Evolutionary conservation across 2,113 vertebrate genomes (phyloP).

Genomic region (Orycteropus afer): DNA sequence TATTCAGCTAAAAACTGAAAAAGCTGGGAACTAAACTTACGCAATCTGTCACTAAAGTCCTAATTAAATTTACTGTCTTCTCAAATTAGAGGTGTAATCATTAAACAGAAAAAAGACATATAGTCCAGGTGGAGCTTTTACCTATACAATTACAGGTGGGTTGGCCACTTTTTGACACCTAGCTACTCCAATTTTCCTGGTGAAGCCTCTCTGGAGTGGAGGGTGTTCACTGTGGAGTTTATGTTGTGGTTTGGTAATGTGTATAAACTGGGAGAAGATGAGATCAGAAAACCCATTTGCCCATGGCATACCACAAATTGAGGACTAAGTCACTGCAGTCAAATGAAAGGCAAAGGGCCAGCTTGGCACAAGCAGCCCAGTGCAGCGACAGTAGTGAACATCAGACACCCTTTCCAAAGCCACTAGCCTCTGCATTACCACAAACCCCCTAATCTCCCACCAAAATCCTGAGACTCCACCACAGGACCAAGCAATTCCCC

Average conservation of each 20-base stretch:
- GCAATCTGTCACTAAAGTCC: not conserved
- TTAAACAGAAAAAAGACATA: not conserved
- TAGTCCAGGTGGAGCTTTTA: not conserved
- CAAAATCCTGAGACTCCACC: constrained; percentile 43
- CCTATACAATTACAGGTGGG: not conserved
- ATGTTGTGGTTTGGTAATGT: constrained; percentile 65
- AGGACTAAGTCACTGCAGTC: constrained; percentile 9
- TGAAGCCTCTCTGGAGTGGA: not conserved
- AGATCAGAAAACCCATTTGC: constrained; percentile 66
- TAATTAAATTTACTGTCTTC: not conserved
- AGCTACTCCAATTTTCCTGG: not conserved
- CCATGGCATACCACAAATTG: constrained; percentile 67
- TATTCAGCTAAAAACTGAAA: not conserved
- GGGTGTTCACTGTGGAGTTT: constrained; percentile 18
- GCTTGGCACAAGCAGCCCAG: not conserved
- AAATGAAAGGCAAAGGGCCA: constrained; percentile 57
- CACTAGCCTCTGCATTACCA: not conserved
- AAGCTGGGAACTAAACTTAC: constrained; percentile 19
- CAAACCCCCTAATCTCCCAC: constrained; percentile 66
- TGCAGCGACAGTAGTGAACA: not conserved
- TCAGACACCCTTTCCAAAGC: constrained; percentile 46
- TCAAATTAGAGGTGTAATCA: not conserved
- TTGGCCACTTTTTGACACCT: constrained; percentile 26
- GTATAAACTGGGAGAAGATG: constrained; percentile 10
- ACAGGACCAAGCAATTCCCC: constrained; percentile 54